Conservation (phyloP, 92 coral and sea anemone genomes). For the Montipora capitata region DNA sequence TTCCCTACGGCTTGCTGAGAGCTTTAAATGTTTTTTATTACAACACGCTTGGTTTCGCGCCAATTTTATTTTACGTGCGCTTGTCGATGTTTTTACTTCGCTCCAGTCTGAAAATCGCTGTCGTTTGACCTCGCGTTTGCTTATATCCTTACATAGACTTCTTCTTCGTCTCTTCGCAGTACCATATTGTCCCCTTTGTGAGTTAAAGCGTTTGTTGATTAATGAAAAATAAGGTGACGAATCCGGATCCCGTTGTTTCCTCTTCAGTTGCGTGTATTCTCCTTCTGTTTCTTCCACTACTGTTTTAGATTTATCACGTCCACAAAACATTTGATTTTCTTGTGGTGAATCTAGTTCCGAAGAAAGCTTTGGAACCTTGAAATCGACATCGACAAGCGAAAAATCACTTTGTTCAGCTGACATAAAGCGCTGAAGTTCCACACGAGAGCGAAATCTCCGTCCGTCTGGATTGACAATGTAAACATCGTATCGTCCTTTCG, state of each 20-base stretch:
- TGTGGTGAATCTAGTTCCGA: not conserved
- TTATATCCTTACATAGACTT: not conserved
- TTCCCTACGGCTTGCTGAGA: conserved; percentile 5
- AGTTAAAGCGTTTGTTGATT: not conserved
- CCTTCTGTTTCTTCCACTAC: not conserved
- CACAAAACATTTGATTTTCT: not conserved
- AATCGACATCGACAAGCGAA: conserved; percentile 38
- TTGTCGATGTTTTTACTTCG: not conserved
- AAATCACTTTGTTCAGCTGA: conserved; percentile 23
- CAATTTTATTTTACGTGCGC: not conserved
- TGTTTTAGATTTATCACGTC: not conserved
- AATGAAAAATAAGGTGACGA: conserved; percentile 43
- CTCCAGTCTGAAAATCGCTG: not conserved
- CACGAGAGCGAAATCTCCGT: conserved; percentile 76
- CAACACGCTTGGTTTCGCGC: conserved; percentile 31
- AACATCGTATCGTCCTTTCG: conserved; percentile 81
- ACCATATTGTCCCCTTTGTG: not conserved
- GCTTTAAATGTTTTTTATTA: not conserved
- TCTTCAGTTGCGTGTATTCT: conserved; percentile 24
- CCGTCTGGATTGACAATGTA: conserved; percentile 86
- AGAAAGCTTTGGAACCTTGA: conserved; percentile 28
- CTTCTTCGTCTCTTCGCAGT: conserved; percentile 17
- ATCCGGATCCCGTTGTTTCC: not conserved
- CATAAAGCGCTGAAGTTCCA: conserved; percentile 66
- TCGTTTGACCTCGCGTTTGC: conserved; percentile 9